Conservation (phyloP, 35 echinoderm and acorn worm genomes). For the Heliocidaris erythrogramma region DNA sequence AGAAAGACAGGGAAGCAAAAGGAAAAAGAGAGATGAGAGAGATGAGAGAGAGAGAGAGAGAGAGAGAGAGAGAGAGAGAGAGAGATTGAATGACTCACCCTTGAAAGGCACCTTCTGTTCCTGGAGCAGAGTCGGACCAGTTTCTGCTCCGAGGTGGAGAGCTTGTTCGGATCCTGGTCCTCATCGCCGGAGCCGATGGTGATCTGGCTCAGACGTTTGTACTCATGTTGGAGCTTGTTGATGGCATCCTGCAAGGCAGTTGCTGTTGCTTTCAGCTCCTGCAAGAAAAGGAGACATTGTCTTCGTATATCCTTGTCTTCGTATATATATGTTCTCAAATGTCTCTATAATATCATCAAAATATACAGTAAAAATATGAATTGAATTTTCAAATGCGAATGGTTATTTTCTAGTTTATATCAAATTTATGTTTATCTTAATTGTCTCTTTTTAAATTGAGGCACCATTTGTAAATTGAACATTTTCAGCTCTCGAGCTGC, state of each 20-base stretch:
- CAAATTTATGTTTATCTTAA: too few species aligned
- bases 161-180: constrained; percentile 29
- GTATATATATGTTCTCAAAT: too few species aligned
- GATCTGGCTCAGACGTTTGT: constrained; percentile 79
- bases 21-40: neutral
- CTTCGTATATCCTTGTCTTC: neutral
- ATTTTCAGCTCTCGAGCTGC: too few species aligned
- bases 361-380: too few species aligned
- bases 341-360: too few species aligned
- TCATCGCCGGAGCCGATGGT: constrained; percentile 59
- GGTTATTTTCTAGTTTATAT: too few species aligned
- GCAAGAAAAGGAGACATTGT: neutral
- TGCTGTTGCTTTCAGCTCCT: constrained; percentile 83
- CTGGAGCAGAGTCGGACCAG: constrained; percentile 75
- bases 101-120: constrained; percentile 84
- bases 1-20: neutral
- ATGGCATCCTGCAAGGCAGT: constrained; percentile 83
- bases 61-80: neutral
- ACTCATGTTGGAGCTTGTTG: constrained; percentile 82
- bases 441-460: too few species aligned
- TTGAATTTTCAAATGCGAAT: too few species aligned
- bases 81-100: constrained; percentile 56
- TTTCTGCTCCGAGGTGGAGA: constrained; percentile 71
- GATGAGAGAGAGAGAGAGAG: neutral
- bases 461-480: too few species aligned